phyloP scores from a whole-genome alignment of 2,113 vertebrate genomes.

The Chionis minor region DNA sequence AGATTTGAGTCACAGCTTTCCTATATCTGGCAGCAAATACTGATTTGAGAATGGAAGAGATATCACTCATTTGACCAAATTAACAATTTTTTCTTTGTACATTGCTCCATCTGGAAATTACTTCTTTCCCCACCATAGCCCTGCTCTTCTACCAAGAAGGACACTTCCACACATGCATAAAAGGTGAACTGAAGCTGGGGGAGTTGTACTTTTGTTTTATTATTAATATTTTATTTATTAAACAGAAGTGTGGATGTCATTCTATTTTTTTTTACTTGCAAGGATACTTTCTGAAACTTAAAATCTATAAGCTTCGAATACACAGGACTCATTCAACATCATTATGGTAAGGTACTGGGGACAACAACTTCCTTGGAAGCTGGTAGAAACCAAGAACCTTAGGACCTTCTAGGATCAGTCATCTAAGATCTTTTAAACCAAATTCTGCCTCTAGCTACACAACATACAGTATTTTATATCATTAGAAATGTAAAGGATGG shows the following conservation, averaged over 20 bases:
- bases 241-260: background rate
- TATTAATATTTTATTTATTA: background rate
- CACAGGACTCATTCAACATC: background rate
- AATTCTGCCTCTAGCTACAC: background rate
- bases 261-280: background rate
- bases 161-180: conserved; percentile 13
- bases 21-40: conserved; percentile 33
- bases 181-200: background rate
- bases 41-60: background rate
- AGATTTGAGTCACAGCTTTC: conserved; percentile 53
- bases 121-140: conserved; percentile 14
- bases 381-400: background rate
- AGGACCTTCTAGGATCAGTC: background rate
- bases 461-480: background rate
- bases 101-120: conserved; percentile 35
- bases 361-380: background rate
- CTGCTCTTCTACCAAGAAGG: conserved; percentile 39
- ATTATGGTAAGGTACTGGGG: background rate
- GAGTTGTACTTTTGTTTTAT: background rate
- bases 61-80: conserved; percentile 12
- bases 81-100: background rate
- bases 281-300: background rate
- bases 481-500: conserved; percentile 10
- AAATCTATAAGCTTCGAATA: background rate
- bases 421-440: background rate